Conservation (phyloP, 2,888 invertebrate genomes). For the Sceliomorpha sp. region DNA sequence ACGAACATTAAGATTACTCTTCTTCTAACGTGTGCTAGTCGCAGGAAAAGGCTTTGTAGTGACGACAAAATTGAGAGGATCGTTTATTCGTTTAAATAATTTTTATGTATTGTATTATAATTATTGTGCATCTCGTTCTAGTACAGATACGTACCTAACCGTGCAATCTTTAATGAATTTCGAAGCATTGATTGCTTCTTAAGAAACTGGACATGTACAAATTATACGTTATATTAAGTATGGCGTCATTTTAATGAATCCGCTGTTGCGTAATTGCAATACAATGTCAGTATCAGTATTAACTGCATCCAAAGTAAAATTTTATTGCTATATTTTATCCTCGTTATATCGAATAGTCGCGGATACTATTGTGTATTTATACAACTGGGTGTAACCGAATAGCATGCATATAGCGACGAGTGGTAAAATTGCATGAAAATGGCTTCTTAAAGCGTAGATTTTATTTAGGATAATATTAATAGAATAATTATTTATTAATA, state of each 20-base stretch:
- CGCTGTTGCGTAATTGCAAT: constrained; percentile 43
- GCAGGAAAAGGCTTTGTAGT: constrained; percentile 35
- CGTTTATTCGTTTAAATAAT: constrained; percentile 2
- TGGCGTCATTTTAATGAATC: constrained; percentile 15
- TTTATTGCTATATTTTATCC: constrained; percentile 7
- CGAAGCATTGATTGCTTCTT: constrained; percentile 19
- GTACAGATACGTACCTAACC: constrained; percentile 14
- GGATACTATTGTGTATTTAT: constrained; percentile 31
- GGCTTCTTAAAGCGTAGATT: no score
- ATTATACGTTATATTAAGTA: constrained; percentile 32
- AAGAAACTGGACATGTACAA: constrained; percentile 26
- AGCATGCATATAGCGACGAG: no score
- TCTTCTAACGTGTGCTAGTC: constrained; percentile 46
- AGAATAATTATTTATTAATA: no score
- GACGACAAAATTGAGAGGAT: constrained; percentile 8
- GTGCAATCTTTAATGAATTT: constrained; percentile 42
- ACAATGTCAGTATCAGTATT: constrained; percentile 52
- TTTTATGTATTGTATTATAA: constrained; percentile 17
- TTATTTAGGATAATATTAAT: no score
- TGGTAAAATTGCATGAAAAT: no score
- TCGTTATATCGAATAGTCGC: constrained; percentile 23
- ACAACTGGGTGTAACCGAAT: constrained; percentile 2
- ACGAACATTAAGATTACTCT: constrained; percentile 25
- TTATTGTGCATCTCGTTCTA: constrained; percentile 6
- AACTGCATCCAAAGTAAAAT: constrained; percentile 49